phyloP scores from a whole-genome alignment of 2,888 invertebrate species.

The Ophion ellenae region DNA sequence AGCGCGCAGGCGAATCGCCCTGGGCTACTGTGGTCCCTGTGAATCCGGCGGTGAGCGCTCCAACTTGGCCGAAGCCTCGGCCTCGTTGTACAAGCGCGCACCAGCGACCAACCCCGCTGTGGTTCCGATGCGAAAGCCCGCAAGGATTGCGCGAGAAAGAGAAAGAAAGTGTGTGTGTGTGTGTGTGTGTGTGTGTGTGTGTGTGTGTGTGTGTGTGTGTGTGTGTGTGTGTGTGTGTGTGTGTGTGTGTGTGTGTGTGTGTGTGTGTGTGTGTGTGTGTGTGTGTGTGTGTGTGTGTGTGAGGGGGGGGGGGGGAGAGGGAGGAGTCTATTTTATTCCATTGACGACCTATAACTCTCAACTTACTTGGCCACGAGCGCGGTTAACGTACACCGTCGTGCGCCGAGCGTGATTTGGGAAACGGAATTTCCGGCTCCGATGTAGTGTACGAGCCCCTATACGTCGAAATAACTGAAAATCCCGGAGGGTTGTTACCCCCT shows the following conservation, averaged over 20 bases:
- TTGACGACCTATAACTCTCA: conserved; percentile 76
- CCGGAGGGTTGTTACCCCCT: background rate
- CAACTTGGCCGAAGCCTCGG: conserved; percentile 75
- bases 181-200: no score
- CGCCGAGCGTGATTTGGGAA: conserved; percentile 11
- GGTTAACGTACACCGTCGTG: conserved; percentile 40
- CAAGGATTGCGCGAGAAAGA: background rate
- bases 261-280: no score
- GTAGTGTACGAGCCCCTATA: conserved; percentile 9
- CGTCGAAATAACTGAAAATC: conserved; percentile 9
- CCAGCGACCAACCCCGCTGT: conserved; percentile 67
- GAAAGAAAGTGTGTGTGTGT: background rate
- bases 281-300: background rate
- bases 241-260: no score
- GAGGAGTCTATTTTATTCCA: conserved; percentile 76
- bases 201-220: background rate
- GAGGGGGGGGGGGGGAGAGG: background rate
- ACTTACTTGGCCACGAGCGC: conserved; percentile 73
- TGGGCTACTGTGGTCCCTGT: conserved; percentile 71
- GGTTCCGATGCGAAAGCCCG: conserved; percentile 41
- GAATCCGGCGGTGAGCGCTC: conserved; percentile 66
- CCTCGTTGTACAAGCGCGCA: conserved; percentile 71
- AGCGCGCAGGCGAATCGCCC: conserved; percentile 70
- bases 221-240: background rate
- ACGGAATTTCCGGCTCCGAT: background rate